Conservation (phyloP, 2,113 vertebrate genomes). For the Oncorhynchus nerka region DNA sequence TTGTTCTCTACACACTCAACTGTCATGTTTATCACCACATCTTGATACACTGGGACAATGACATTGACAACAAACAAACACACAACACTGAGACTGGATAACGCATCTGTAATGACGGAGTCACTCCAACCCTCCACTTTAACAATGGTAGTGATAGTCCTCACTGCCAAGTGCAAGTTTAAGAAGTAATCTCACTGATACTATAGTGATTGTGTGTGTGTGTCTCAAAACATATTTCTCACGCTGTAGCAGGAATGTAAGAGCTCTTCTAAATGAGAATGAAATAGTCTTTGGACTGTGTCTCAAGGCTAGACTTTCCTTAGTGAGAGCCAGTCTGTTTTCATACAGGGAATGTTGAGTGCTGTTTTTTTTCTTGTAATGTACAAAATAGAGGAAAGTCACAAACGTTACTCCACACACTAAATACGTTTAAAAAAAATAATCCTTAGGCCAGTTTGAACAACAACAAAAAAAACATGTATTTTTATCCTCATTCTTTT, state of each 20-base stretch:
- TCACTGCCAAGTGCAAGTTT: constrained; percentile 52
- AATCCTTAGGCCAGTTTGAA: constrained; percentile 50
- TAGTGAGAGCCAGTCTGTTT: not conserved
- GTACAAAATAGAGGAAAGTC: constrained; percentile 44
- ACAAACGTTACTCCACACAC: constrained; percentile 34
- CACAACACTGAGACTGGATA: constrained; percentile 35
- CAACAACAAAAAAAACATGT: constrained; percentile 50
- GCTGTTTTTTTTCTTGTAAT: constrained; percentile 11
- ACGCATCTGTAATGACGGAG: constrained; percentile 59
- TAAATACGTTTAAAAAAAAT: constrained; percentile 26
- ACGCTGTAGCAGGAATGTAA: constrained; percentile 61
- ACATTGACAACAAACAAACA: constrained; percentile 51
- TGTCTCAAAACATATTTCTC: constrained; percentile 28
- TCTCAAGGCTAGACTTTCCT: not conserved
- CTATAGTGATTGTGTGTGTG: constrained; percentile 32
- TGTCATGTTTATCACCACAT: constrained; percentile 63
- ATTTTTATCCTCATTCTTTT: constrained; percentile 30
- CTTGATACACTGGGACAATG: constrained; percentile 53
- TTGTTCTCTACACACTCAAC: constrained; percentile 47
- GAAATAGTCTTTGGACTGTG: constrained; percentile 18
- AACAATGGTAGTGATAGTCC: constrained; percentile 55
- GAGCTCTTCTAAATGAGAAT: constrained; percentile 44
- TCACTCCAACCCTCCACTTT: constrained; percentile 55
- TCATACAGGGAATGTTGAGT: constrained; percentile 57
- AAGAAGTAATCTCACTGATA: constrained; percentile 49